Percentiles rank a stretch among this genome's conserved stretches.
Conservation (phyloP, 2,113 vertebrate species). For the Ornithorhynchus anatinus region DNA sequence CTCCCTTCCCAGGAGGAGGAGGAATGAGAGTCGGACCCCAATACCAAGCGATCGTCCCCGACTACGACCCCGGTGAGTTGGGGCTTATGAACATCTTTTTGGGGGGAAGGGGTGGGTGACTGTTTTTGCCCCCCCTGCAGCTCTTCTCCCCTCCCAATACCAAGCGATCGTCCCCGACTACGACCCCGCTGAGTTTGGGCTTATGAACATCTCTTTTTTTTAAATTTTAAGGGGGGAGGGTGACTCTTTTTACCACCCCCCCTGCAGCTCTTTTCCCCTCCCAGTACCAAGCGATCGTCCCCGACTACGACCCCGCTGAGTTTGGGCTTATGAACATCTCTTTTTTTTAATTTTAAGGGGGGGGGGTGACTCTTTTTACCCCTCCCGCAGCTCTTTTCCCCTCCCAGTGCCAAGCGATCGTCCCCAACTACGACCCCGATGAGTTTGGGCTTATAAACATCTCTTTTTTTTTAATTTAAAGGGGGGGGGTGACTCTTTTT, state of each 20-base stretch:
- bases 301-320: conserved; percentile 90
- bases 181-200: conserved; percentile 83
- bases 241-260: not conserved
- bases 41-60: conserved; percentile 90
- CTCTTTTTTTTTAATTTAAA: no score
- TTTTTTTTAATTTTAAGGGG: no score
- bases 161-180: conserved; percentile 91
- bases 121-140: not conserved
- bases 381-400: no score
- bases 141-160: conserved; percentile 71
- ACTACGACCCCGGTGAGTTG: conserved; percentile 88
- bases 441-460: no score
- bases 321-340: no score
- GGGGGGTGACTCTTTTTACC: no score
- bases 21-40: conserved; percentile 90
- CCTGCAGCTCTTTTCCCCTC: conserved; percentile 4
- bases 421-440: conserved; percentile 91
- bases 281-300: conserved; percentile 90
- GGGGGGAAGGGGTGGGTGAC: no score
- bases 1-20: conserved; percentile 77
- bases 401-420: conserved; percentile 89
- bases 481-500: no score
- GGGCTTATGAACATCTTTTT: no score
- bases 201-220: no score
- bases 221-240: no score